These are phyloP conservation scores for Apostichopus japonicus DNA, from an alignment of 35 echinoderm and acorn worm species.

Conservation along the genomic window DNA sequence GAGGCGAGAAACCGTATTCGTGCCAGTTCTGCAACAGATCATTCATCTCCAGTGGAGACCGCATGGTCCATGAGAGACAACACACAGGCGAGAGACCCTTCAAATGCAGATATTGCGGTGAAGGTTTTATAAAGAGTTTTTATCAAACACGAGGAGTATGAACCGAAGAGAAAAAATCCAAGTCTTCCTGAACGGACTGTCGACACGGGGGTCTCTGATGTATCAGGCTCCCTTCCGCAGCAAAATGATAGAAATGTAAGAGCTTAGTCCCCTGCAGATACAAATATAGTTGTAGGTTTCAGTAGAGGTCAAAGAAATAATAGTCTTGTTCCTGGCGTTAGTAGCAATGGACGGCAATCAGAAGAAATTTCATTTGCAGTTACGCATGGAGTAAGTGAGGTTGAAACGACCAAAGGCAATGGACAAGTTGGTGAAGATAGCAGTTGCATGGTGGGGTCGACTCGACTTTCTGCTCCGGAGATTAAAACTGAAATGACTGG, in stretches of 20 bases:
- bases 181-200: background rate
- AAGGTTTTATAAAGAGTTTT: slow-evolving; percentile 28
- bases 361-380: background rate
- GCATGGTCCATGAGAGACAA: slow-evolving; percentile 44
- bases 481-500: background rate
- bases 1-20: slow-evolving; percentile 67
- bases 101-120: slow-evolving; percentile 57
- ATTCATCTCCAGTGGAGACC: slow-evolving; percentile 43
- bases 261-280: background rate
- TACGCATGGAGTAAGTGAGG: background rate
- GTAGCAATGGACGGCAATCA: too few relatives aligned
- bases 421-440: background rate
- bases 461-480: background rate
- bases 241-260: too few relatives aligned
- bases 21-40: slow-evolving; percentile 78
- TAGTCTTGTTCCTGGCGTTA: background rate
- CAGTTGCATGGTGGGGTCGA: background rate
- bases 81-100: slow-evolving; percentile 64
- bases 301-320: background rate
- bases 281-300: background rate
- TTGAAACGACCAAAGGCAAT: background rate
- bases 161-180: background rate
- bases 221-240: too few relatives aligned
- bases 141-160: background rate
- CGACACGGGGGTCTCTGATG: too few relatives aligned